Conservation (phyloP, 2,797 vertebrate genomes). For the Gobionotothen gibberifrons region DNA sequence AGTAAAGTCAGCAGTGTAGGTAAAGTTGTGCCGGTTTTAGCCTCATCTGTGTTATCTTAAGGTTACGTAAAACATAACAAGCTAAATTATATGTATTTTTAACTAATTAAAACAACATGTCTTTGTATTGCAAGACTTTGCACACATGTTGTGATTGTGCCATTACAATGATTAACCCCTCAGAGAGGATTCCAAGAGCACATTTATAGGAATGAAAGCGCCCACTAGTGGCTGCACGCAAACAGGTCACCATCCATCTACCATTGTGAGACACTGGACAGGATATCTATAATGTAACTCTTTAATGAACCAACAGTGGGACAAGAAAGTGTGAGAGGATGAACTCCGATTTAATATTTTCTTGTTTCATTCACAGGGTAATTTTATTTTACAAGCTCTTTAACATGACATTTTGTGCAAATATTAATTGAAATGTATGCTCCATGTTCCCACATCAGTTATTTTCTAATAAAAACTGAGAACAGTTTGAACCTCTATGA, state of each 20-base stretch:
- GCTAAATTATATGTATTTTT: rapidly evolving
- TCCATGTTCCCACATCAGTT: not conserved
- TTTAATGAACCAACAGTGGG: not conserved
- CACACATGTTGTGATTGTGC: not conserved
- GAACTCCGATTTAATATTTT: conserved; percentile 9
- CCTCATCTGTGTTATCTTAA: not conserved
- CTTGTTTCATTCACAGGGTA: conserved; percentile 5
- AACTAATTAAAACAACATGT: not conserved
- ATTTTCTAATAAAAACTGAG: not conserved
- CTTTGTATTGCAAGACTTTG: not conserved
- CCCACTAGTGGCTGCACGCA: conserved; percentile 60
- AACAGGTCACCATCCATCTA: not conserved
- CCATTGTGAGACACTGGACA: not conserved
- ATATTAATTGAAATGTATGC: not conserved
- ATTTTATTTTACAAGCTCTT: not conserved
- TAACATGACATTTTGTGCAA: not conserved
- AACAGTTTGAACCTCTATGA: conserved; percentile 1
- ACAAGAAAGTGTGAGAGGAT: not conserved
- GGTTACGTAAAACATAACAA: not conserved
- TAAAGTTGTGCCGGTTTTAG: not conserved
- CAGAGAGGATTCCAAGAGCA: not conserved
- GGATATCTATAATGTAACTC: not conserved
- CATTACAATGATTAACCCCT: not conserved
- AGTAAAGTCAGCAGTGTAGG: not conserved
- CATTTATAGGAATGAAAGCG: conserved; percentile 32